phyloP scores from a whole-genome alignment of 35 echinoderm and acorn worm species.

The Ophiothrix spiculata region DNA sequence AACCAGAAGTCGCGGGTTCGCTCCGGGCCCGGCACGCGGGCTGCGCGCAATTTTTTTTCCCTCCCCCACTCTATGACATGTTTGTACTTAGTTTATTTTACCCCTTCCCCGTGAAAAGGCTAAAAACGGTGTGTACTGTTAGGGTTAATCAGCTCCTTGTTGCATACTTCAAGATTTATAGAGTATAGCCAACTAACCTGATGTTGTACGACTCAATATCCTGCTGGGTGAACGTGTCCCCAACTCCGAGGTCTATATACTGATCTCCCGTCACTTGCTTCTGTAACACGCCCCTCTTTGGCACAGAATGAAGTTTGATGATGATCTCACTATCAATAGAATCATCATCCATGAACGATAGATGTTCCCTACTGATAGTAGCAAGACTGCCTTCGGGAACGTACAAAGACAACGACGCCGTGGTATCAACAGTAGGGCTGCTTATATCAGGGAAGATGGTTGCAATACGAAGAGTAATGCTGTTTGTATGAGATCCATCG shows the following conservation, averaged over 20 bases:
- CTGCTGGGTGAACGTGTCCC: slow-evolving; percentile 58
- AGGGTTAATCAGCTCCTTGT: no score
- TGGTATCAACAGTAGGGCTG: slow-evolving; percentile 50
- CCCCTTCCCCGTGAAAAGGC: no score
- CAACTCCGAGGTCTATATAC: slow-evolving; percentile 53
- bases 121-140: no score
- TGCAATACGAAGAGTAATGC: slow-evolving; percentile 47
- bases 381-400: slow-evolving; percentile 55
- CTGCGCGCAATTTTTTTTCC: no score
- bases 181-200: slow-evolving; percentile 82
- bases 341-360: slow-evolving; percentile 86
- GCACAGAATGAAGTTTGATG: slow-evolving; percentile 58
- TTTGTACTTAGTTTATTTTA: no score
- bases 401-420: slow-evolving; percentile 48
- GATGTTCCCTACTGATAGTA: slow-evolving; percentile 48
- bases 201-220: slow-evolving; percentile 82
- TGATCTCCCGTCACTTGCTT: slow-evolving; percentile 22
- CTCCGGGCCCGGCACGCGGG: no score
- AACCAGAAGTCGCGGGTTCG: no score
- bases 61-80: no score
- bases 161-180: no score
- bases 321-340: slow-evolving; percentile 56
- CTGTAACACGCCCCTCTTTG: slow-evolving; percentile 70
- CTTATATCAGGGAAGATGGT: slow-evolving; percentile 58
- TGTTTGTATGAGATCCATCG: slow-evolving; percentile 62